These are phyloP conservation scores for Petrocephalus schoutedeni DNA, from an alignment of 2,797 vertebrate species.

Conservation along the genomic window DNA sequence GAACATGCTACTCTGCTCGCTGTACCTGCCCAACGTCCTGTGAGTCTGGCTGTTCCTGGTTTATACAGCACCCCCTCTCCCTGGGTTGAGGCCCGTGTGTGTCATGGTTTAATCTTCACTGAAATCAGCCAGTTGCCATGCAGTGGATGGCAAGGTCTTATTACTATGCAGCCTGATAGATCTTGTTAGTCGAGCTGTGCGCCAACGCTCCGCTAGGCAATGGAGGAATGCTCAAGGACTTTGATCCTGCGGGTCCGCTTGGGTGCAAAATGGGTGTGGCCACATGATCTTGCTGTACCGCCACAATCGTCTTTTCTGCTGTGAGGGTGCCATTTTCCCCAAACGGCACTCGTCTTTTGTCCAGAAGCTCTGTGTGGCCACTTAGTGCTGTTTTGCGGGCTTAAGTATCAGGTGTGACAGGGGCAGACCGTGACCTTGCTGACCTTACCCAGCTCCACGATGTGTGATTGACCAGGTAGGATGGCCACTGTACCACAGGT, in stretches of 20 bases:
- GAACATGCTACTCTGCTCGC: constrained; percentile 86
- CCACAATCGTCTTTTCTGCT: background rate
- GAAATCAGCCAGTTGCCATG: background rate
- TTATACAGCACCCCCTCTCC: no score
- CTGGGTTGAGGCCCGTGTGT: background rate
- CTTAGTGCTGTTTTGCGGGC: background rate
- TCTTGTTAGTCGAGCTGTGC: background rate
- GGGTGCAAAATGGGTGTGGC: background rate
- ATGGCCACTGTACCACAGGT: background rate
- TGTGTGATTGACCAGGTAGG: background rate
- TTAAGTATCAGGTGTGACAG: background rate
- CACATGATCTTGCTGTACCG: background rate
- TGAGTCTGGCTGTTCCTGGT: constrained; percentile 38
- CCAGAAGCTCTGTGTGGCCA: background rate
- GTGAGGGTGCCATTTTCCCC: background rate
- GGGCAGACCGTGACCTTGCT: background rate
- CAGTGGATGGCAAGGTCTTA: background rate
- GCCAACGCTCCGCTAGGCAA: background rate
- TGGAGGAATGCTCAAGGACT: background rate
- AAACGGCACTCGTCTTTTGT: background rate
- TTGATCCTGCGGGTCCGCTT: background rate
- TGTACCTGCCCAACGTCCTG: constrained; percentile 74
- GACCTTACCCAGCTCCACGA: background rate
- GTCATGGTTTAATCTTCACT: background rate
- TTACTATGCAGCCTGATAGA: background rate